Percentiles rank a stretch among this genome's conserved stretches.
phyloP scores from a whole-genome alignment of 2,113 vertebrate species.

The Trochalopteron elliotii region DNA sequence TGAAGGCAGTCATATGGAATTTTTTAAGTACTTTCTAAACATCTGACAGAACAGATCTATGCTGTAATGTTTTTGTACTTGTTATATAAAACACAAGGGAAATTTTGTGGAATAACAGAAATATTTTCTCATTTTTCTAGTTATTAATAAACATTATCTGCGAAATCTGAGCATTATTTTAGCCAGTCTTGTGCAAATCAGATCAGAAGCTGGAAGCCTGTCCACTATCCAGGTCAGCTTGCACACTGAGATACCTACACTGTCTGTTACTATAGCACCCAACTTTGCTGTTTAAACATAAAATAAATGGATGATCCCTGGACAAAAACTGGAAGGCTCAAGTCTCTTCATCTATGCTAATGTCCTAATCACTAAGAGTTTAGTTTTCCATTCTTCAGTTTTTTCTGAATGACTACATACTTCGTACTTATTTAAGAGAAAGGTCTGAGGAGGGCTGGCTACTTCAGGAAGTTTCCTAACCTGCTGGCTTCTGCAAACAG shows the following conservation, averaged over 20 bases:
- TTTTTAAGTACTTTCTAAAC: neutral
- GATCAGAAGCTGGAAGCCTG: neutral
- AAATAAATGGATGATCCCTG: neutral
- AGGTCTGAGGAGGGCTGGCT: neutral
- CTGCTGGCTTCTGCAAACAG: neutral
- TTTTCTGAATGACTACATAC: neutral
- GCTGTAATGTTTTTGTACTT: neutral
- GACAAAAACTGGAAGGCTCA: neutral
- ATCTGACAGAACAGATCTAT: neutral
- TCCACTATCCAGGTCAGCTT: neutral
- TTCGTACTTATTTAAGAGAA: neutral
- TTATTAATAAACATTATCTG: neutral
- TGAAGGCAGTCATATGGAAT: neutral
- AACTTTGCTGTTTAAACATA: neutral
- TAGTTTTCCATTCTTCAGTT: neutral
- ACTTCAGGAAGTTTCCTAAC: neutral
- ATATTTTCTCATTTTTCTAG: neutral
- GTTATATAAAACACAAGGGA: neutral
- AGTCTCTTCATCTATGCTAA: neutral
- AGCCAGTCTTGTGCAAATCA: neutral
- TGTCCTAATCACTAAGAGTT: neutral
- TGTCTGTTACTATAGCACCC: neutral
- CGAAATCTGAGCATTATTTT: neutral
- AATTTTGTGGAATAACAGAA: neutral
- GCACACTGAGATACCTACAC: neutral